Percentiles rank a stretch among this genome's conserved stretches.
These are phyloP conservation scores for Peromyscus nudipes DNA, from an alignment of 2,797 vertebrate species.

Conservation along the genomic window DNA sequence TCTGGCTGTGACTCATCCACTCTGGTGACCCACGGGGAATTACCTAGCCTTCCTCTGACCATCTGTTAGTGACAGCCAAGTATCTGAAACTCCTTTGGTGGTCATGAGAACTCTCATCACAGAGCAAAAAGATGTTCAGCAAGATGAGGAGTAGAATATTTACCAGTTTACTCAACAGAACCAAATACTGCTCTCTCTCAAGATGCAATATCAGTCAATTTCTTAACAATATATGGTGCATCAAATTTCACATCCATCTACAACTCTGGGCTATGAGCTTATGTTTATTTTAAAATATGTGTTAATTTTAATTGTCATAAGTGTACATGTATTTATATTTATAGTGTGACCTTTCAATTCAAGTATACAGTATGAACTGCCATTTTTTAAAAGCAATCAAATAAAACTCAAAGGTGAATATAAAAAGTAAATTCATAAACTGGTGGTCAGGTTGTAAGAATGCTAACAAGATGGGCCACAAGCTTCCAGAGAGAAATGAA, in stretches of 20 bases:
- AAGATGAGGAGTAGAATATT: conserved; percentile 73
- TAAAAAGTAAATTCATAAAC: not conserved
- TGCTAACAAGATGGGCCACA: not conserved
- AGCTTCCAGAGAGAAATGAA: conserved; percentile 16
- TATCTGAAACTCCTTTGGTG: conserved; percentile 77
- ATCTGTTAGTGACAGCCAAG: conserved; percentile 84
- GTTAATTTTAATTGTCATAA: not conserved
- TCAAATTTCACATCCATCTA: conserved; percentile 33
- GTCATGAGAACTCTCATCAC: conserved; percentile 81
- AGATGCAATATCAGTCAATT: conserved; percentile 51
- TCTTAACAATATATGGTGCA: not conserved
- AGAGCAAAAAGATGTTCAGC: conserved; percentile 59
- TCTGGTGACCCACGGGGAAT: conserved; percentile 53
- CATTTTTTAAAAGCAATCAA: conserved; percentile 23
- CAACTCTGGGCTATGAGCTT: not conserved
- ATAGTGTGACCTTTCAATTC: not conserved
- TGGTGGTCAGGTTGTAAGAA: not conserved
- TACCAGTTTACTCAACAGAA: conserved; percentile 70
- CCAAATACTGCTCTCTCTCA: conserved; percentile 16
- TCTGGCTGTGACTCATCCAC: conserved; percentile 43
- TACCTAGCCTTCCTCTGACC: conserved; percentile 50
- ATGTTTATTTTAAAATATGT: not conserved
- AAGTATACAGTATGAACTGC: not conserved
- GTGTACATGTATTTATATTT: not conserved
- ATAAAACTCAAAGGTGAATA: conserved; percentile 67